phyloP scores from a whole-genome alignment of 2,888 invertebrate genomes.

The Calliopum simillimum region DNA sequence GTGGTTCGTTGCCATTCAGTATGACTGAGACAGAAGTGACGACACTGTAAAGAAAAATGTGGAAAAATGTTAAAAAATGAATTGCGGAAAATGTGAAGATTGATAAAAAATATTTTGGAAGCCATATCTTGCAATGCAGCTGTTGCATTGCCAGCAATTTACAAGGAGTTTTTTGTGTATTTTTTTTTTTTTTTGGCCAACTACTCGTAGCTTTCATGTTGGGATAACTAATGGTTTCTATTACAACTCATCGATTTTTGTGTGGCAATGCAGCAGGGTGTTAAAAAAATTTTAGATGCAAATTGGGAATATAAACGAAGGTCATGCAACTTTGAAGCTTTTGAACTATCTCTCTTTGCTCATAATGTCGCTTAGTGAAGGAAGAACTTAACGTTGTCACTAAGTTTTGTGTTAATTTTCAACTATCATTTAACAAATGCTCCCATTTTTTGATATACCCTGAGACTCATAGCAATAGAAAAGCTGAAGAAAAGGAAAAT shows the following conservation, averaged over 20 bases:
- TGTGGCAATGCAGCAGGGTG: neutral
- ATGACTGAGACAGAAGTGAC: constrained; percentile 76
- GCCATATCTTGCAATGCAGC: constrained; percentile 3
- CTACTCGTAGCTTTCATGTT: neutral
- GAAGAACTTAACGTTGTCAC: no score
- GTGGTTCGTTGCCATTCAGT: constrained; percentile 70
- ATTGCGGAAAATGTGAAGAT: neutral
- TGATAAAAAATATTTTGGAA: constrained; percentile 31
- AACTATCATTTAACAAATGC: neutral
- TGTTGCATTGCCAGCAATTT: constrained; percentile 29
- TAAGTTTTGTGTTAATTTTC: neutral
- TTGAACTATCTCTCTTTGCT: no score
- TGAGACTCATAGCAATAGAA: neutral
- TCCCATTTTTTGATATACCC: no score
- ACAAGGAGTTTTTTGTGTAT: neutral
- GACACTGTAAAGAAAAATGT: constrained; percentile 69
- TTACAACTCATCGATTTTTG: constrained; percentile 34
- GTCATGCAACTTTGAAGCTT: no score
- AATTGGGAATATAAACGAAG: no score
- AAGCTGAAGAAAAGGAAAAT: neutral
- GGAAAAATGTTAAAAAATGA: constrained; percentile 28
- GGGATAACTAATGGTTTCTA: constrained; percentile 33
- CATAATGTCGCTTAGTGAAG: no score
- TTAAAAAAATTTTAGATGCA: neutral
- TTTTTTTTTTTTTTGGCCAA: neutral